Base-by-base conservation (phyloP, 2,797 vertebrate species). In the Cynodonichthys magdalenae region DNA sequence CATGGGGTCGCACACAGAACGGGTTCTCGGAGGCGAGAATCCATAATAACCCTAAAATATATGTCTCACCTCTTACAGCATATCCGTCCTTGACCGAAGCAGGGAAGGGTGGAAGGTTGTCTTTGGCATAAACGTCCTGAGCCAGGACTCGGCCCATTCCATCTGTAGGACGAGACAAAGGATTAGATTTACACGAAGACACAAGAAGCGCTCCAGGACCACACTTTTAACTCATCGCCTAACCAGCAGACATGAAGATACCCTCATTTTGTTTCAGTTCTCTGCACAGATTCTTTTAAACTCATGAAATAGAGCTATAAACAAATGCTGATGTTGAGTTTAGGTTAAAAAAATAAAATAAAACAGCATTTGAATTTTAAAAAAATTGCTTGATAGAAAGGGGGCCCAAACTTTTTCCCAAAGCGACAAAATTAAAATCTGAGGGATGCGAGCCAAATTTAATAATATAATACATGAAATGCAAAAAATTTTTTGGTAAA, bases 91-190 rank as follows among this genome's bases (percentile, higher is more conserved):
- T 99, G 81, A 99, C 96, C 66, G 98, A 99, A 64, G 98, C 98
- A 84, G 98, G 97, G 81, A 99, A 99, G 15, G 97, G 98, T 62
- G 98, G 97, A 82, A 99, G 92, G 91, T 99, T 99, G 93, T 99
- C 98, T 96, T 99, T 99, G 94, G 98, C 97, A 90, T 98, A 99
- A 86, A 99, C 96, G 79, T 99, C 98, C 95, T 99, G 97, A 90
- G 98, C 96, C 86, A 99, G 95, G 80, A 99, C 98, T 91, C 98
- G 94, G 79, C 96, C 97, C 97, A 99, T 98, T 82, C 98, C 97
- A 93, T 99, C 98, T 99, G 77, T 15, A 50, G 74, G 55, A 67
- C 55, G 58, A 71, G 52, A 84, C 50, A 62, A 66, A 70, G 20
- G 28, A 79, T 70, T 48, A 63, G 63, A 82, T 69, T 62, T 52